Evolutionary conservation across 2,113 vertebrate genomes (phyloP), one percentile per base, ranked within the genome.

Genomic region (Trinectes maculatus): DNA sequence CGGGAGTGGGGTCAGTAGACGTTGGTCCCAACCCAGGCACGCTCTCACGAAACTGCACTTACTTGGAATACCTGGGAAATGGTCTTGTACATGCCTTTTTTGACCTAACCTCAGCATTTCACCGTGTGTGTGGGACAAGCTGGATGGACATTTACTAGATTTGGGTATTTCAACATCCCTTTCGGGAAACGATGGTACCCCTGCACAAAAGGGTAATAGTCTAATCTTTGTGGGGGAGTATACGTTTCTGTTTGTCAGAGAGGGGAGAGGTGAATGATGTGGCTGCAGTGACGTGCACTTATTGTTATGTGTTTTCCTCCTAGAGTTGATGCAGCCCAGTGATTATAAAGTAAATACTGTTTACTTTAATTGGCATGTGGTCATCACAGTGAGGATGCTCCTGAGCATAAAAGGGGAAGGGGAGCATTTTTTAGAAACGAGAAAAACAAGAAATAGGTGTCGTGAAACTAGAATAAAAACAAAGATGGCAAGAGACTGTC

Each of bases 151-250:
- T 75, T 84, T 71, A 56, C 25, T 54, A 58, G 43, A 58, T 83
- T 84, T 37, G 71, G 74, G 75, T 69, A 58, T 82, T 82, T 64
- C 9, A 62, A 34, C 49, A 51, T 59, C 80, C 68, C 62, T 54
- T 25, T 15, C 46, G 31, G 85, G 82, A 85, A 69, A 91, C 81
- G 44, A 91, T 92, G 88, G 64, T 90, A 64, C 79, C 86, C 59
- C 81, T 83, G 78, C 89, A 87, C 8, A 91, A 86, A 87, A 88
- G 77, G 91, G 89, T 92, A 92, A 92, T 83, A 82, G 54, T 82
- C 79, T n/a, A n/a, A 54, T 78, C 47, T 44, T 53, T 62, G 70
- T 19, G 49, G 28, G 56, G 52, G 61, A 74, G 67, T 54, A 60
- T 44, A 49, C 63, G 42, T 37, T n/a, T 1, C 5, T 2, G 29